Evolutionary conservation across 2,113 vertebrate genomes (phyloP).

Genomic region (Otus sunia): DNA sequence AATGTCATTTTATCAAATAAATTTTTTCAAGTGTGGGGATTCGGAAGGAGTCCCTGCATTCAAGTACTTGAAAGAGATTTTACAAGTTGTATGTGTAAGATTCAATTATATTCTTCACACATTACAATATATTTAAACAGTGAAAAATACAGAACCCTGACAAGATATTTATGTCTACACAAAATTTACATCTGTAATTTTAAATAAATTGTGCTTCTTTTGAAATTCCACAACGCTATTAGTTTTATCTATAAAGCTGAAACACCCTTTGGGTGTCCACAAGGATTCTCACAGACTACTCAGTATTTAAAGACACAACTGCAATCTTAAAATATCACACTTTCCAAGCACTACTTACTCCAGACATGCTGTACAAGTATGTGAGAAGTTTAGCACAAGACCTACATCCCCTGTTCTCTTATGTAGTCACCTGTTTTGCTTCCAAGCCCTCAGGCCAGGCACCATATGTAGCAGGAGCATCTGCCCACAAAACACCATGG

Average conservation of each 20-base stretch:
- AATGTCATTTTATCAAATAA: background rate
- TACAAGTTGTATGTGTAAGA: background rate
- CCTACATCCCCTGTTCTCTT: background rate
- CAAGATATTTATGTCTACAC: background rate
- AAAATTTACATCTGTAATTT: background rate
- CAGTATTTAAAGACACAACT: background rate
- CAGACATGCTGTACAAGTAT: too few relatives aligned
- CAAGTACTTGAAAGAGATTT: background rate
- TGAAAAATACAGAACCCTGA: background rate
- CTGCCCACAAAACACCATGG: background rate
- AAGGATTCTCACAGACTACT: background rate
- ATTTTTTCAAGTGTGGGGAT: background rate
- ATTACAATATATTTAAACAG: background rate
- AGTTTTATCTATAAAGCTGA: background rate
- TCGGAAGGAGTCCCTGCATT: too few relatives aligned
- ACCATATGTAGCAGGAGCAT: background rate
- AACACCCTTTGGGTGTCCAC: background rate
- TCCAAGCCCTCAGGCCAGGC: background rate
- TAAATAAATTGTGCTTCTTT: background rate
- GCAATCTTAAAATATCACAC: background rate
- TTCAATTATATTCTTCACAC: background rate
- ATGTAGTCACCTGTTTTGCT: background rate
- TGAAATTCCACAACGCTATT: background rate
- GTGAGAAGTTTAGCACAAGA: background rate
- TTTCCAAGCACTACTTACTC: background rate